These are phyloP conservation scores for Anhinga rufa DNA, from an alignment of 2,113 vertebrate genomes.

Conservation along the genomic window DNA sequence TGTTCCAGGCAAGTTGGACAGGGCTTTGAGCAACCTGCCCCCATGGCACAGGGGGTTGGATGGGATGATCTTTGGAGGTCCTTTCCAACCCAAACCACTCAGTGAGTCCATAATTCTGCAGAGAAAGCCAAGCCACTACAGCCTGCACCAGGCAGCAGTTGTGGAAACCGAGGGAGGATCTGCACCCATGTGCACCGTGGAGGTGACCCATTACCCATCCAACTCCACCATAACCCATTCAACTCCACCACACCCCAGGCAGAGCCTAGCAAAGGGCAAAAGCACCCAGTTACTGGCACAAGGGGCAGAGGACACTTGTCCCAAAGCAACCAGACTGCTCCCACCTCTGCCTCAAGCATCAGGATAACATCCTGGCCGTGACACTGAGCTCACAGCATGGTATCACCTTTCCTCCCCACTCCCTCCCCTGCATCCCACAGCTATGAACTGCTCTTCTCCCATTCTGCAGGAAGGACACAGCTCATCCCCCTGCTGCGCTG, in stretches of 20 bases:
- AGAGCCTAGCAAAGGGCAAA: not conserved
- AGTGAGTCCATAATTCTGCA: not conserved
- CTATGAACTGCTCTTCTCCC: not conserved
- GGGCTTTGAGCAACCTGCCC: not conserved
- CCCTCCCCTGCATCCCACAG: not conserved
- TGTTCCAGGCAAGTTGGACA: not conserved
- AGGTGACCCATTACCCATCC: not conserved
- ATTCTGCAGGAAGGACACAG: not conserved
- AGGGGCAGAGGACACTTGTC: not conserved
- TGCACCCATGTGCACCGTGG: not conserved
- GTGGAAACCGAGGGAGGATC: not conserved
- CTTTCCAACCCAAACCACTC: not conserved
- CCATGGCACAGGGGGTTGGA: not conserved
- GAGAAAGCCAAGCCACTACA: not conserved
- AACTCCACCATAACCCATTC: too few relatives aligned
- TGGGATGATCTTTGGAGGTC: not conserved
- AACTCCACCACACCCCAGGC: not conserved
- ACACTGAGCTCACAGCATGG: not conserved
- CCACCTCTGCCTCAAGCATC: not conserved
- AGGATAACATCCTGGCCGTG: not conserved
- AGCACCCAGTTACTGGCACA: not conserved
- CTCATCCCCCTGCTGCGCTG: fast-evolving
- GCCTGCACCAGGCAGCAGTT: not conserved
- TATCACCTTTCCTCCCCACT: not conserved
- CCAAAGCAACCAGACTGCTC: not conserved